Evolutionary conservation across 1,140 invertebrate genomes (phyloP), one percentile per base, ranked within the genome.

Genomic region (Oppia nitens): DNA sequence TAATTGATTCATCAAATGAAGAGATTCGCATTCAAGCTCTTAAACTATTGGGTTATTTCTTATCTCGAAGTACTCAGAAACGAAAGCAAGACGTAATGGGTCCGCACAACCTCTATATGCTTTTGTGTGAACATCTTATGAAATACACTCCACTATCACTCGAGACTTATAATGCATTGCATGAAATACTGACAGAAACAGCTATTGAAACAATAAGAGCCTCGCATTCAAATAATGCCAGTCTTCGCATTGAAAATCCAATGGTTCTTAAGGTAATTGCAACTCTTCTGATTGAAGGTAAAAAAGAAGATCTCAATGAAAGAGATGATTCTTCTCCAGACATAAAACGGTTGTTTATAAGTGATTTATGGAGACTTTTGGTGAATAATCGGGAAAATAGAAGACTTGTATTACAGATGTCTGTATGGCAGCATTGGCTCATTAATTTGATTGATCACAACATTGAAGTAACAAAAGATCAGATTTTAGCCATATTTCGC

Each of bases 371-470:
- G 3, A 75, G 94, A 55, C 74, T 98, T 20, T 98, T 94, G 71
- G 95, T 93, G 68, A 94, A 94, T 70, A 97, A 94, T 70, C 78
- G 91, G 21, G 94, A 99, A 71, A 99, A 99, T 73, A 74, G 95
- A 53, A 48, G 62, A 40, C 40, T 63, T 0, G 89, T 98, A 1
- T 76, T 99, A 14, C 95, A 99, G 75, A 98, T 98, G 95, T 98
- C 93, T 4, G 95, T 99, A 1, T 99, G 95, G 95, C 95, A 99
- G 75, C 94, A 99, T 70, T 99, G 95, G 95, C 76, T 99, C 1
- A 98, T 99, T 65, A 91, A 92, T 3, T 84, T 99, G 82, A 94
- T 98, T 56, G 93, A 96, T 72, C 92, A 93, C 0, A 87, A 90
- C 69, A 93, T 85, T 66, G 56, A 65, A 32, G 90, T 95, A 72